Evolutionary conservation across 2,888 invertebrate species (phyloP).

Genomic region (Clunio marinus): DNA sequence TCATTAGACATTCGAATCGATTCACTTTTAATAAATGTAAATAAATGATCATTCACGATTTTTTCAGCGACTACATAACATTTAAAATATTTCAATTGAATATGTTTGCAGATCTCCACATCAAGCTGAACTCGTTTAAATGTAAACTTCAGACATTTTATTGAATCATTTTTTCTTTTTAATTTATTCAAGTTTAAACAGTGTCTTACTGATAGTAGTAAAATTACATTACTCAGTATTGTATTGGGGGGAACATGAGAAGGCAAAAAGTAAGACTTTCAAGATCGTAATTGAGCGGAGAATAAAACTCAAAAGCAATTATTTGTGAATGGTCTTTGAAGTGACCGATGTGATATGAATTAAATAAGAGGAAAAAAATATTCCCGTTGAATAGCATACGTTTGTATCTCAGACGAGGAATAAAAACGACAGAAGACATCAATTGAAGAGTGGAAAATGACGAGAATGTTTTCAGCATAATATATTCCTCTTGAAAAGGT

Average conservation of each 20-base stretch:
- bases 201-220: not conserved
- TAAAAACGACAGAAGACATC: not conserved
- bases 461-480: slow-evolving; percentile 3
- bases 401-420: not conserved
- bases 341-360: slow-evolving; percentile 6
- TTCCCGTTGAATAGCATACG: not conserved
- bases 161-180: not conserved
- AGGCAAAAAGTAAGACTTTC: not conserved
- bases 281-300: slow-evolving; percentile 22
- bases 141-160: not conserved
- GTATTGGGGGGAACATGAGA: not conserved
- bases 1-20: slow-evolving; percentile 18
- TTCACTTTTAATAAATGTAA: not conserved
- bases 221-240: not conserved
- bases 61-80: too few species aligned
- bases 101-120: not conserved
- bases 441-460: not conserved
- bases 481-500: too few species aligned
- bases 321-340: slow-evolving; percentile 17
- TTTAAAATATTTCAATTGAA: not conserved
- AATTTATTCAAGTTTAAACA: not conserved
- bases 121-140: not conserved
- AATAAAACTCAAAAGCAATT: slow-evolving; percentile 24
- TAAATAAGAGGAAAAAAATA: not conserved
- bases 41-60: too few species aligned